Evolutionary conservation across 1,140 invertebrate genomes (phyloP).

Genomic region (Zaprionus davidi): DNA sequence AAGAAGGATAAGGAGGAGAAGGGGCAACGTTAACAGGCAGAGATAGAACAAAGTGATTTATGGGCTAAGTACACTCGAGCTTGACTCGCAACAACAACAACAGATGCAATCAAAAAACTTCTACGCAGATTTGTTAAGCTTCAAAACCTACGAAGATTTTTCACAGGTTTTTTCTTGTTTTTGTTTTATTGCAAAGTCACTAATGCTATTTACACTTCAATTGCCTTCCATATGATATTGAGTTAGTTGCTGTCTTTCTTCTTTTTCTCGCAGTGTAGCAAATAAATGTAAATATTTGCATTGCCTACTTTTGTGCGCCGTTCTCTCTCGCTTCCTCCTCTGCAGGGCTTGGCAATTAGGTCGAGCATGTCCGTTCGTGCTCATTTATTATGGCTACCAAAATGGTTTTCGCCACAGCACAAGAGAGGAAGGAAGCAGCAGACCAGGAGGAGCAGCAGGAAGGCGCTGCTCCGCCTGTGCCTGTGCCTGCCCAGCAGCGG

Average conservation of each 20-base stretch:
- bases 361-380: slow-evolving; percentile 21
- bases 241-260: neutral
- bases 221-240: neutral
- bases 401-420: slow-evolving; percentile 31
- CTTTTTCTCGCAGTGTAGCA: slow-evolving; percentile 25
- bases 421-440: slow-evolving; percentile 4
- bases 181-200: neutral
- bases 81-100: neutral
- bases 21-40: too few species aligned
- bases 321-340: too few species aligned
- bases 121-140: slow-evolving; percentile 14
- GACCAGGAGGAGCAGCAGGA: neutral
- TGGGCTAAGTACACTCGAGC: slow-evolving; percentile 41
- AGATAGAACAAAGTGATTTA: slow-evolving; percentile 38
- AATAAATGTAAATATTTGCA: slow-evolving; percentile 38
- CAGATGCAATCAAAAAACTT: slow-evolving; percentile 27
- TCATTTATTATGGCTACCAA: slow-evolving; percentile 46
- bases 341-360: slow-evolving; percentile 25
- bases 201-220: neutral
- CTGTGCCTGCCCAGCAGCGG: neutral
- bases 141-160: neutral
- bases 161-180: neutral
- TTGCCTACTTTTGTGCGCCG: slow-evolving; percentile 48
- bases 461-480: neutral
- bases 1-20: too few species aligned